phyloP scores from a whole-genome alignment of 2,888 invertebrate species.

The Halictus quadricinctus region DNA sequence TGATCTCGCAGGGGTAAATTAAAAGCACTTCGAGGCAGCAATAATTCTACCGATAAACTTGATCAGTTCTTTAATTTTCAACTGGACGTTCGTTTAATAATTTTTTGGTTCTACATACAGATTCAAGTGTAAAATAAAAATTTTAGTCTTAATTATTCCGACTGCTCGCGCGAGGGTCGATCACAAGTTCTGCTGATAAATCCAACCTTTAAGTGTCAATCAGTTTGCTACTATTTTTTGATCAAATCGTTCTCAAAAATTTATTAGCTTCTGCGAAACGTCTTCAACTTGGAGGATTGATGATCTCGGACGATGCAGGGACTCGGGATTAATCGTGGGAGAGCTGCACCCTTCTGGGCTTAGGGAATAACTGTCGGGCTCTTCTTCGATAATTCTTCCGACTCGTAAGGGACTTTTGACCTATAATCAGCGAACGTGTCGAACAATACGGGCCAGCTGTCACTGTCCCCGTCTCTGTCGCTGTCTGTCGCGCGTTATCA shows the following conservation, averaged over 20 bases:
- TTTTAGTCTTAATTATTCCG: neutral
- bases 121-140: neutral
- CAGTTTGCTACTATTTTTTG: neutral
- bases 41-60: neutral
- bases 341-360: neutral
- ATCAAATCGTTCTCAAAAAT: neutral
- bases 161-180: too few relatives aligned
- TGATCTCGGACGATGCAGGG: neutral
- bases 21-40: neutral
- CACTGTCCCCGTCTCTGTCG: slow-evolving; percentile 69
- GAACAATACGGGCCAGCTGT: slow-evolving; percentile 76
- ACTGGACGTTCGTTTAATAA: neutral
- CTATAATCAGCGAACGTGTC: slow-evolving; percentile 71
- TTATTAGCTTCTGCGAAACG: neutral
- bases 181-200: neutral
- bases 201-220: neutral
- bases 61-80: neutral
- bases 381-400: slow-evolving; percentile 59
- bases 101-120: neutral
- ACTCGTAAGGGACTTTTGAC: slow-evolving; percentile 74
- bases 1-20: neutral
- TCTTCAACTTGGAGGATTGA: neutral
- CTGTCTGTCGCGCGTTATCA: slow-evolving; percentile 73
- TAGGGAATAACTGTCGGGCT: slow-evolving; percentile 26
- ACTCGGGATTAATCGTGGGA: neutral